phyloP scores from a whole-genome alignment of 2,888 invertebrate genomes.

The Phaedon cochleariae region DNA sequence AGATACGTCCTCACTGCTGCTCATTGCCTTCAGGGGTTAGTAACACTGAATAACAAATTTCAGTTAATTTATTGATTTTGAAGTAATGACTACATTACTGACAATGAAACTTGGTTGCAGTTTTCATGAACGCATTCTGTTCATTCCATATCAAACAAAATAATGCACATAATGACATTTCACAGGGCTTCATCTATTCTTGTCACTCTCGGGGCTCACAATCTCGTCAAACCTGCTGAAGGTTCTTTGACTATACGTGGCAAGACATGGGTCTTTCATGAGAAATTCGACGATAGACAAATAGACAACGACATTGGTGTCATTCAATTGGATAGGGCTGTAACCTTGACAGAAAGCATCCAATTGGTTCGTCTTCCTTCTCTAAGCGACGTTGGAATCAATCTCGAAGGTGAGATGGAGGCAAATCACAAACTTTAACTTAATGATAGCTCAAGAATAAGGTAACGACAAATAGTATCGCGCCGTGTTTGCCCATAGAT shows the following conservation, averaged over 20 bases:
- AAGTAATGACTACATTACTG: no score
- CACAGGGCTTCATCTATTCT: neutral
- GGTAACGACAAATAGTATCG: no score
- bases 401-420: conserved; percentile 12
- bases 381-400: neutral
- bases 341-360: neutral
- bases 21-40: conserved; percentile 37
- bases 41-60: no score
- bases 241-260: conserved; percentile 6
- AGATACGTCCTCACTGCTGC: conserved; percentile 38
- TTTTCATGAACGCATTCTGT: no score
- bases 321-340: neutral
- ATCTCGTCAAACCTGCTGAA: neutral
- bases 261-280: conserved; percentile 2
- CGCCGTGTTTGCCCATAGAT: no score
- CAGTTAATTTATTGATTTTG: no score
- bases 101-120: no score
- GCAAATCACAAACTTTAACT: no score
- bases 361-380: conserved; percentile 1
- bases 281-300: neutral
- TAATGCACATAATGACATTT: no score
- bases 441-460: no score
- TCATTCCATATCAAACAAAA: no score
- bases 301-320: conserved; percentile 18
- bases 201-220: conserved; percentile 12